phyloP scores from a whole-genome alignment of 2,888 invertebrate species.

The Chymomyza caudatula region DNA sequence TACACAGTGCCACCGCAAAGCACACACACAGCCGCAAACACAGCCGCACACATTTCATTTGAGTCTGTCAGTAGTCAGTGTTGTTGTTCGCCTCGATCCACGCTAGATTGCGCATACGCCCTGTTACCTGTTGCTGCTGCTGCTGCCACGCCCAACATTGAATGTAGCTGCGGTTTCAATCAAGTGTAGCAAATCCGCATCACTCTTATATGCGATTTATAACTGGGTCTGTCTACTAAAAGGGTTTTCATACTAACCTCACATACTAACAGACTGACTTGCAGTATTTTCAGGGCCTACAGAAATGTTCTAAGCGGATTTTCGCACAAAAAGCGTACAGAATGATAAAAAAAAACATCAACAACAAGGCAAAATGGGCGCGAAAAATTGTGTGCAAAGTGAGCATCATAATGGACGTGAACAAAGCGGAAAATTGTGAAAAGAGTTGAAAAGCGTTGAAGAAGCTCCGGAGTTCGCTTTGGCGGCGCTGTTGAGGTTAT shows the following conservation, averaged over 20 bases:
- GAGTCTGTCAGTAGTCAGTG: not conserved
- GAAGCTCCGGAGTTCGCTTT: not conserved
- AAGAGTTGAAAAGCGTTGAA: constrained; percentile 3
- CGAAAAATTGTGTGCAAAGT: constrained; percentile 24
- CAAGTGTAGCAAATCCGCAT: constrained; percentile 7
- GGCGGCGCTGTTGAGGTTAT: constrained; percentile 10
- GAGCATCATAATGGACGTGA: constrained; percentile 44
- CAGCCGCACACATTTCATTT: not conserved
- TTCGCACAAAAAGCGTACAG: constrained; percentile 2
- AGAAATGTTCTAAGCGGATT: constrained; percentile 59
- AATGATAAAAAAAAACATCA: constrained; percentile 17
- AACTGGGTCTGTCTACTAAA: not conserved
- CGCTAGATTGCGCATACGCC: constrained; percentile 13
- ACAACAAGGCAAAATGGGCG: constrained; percentile 8
- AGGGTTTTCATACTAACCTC: not conserved
- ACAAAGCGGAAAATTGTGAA: constrained; percentile 45
- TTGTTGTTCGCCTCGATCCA: not conserved
- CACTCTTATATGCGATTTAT: not conserved
- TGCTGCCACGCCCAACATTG: not conserved
- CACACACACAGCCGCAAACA: constrained; percentile 1
- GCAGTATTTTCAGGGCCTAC: constrained; percentile 25
- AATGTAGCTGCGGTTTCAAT: constrained; percentile 32
- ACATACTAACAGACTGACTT: not conserved
- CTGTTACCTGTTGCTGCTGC: constrained; percentile 46
- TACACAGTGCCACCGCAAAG: not conserved